phyloP scores from a whole-genome alignment of 2,888 invertebrate genomes.

The Thalpophila matura region DNA sequence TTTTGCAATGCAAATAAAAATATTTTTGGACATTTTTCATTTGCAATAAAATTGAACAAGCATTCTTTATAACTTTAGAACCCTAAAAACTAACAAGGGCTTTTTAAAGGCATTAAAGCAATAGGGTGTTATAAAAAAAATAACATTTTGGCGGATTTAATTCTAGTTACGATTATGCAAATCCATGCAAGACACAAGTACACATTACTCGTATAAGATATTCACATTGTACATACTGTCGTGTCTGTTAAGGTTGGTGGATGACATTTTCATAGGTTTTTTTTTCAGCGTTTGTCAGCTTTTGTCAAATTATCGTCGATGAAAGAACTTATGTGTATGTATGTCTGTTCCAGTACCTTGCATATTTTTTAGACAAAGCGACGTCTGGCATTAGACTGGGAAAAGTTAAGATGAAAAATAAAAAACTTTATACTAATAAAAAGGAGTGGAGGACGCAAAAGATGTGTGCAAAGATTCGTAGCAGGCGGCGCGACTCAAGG shows the following conservation, averaged over 20 bases:
- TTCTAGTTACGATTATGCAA: not conserved
- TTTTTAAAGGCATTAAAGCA: not conserved
- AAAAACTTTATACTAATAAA: slow-evolving; percentile 53
- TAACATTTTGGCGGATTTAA: not conserved
- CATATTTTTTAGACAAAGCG: slow-evolving; percentile 17
- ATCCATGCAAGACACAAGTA: no score
- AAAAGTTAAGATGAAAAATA: slow-evolving; percentile 32
- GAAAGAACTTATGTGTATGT: not conserved
- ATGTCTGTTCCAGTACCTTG: not conserved
- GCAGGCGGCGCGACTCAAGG: slow-evolving; percentile 36
- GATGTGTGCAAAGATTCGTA: slow-evolving; percentile 53
- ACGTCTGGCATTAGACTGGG: slow-evolving; percentile 15
- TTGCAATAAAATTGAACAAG: no score
- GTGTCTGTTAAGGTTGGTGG: not conserved
- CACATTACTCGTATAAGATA: not conserved
- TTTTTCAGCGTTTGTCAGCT: not conserved
- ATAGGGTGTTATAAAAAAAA: not conserved
- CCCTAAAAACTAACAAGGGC: slow-evolving; percentile 7
- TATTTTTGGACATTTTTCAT: no score
- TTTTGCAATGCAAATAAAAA: no score
- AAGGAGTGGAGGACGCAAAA: slow-evolving; percentile 48
- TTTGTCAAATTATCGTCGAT: not conserved
- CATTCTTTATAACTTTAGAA: no score
- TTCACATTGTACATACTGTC: not conserved
- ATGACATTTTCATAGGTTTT: not conserved